phyloP scores from a whole-genome alignment of 2,113 vertebrate species.

The Aspidoscelis tigris region DNA sequence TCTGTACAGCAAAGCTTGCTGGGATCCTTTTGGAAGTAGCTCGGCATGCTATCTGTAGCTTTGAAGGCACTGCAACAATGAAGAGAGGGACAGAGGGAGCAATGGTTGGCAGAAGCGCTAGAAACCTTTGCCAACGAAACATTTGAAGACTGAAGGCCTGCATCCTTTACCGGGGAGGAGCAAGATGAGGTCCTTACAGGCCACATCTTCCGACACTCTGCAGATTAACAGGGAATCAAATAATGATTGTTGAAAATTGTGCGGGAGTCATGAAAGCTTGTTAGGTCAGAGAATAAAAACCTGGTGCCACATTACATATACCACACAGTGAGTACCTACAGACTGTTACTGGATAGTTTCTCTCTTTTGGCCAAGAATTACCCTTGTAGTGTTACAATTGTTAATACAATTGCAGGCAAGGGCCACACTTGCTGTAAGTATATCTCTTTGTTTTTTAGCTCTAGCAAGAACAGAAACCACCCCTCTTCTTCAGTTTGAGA shows the following conservation, averaged over 20 bases:
- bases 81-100: rapidly evolving
- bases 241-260: constrained; percentile 8
- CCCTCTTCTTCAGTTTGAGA: too few species aligned
- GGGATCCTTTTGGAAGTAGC: constrained; percentile 46
- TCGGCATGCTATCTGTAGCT: constrained; percentile 32
- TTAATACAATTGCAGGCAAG: too few species aligned
- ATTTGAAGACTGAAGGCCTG: rapidly evolving
- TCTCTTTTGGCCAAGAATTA: too few species aligned
- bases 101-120: background rate
- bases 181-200: constrained; percentile 34
- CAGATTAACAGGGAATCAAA: constrained; percentile 8
- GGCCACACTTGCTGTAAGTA: too few species aligned
- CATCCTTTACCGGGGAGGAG: constrained; percentile 22
- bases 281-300: background rate
- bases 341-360: too few species aligned
- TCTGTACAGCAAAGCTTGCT: constrained; percentile 27
- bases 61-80: constrained; percentile 42
- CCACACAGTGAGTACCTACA: too few species aligned
- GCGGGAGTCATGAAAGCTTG: background rate
- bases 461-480: too few species aligned
- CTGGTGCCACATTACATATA: background rate
- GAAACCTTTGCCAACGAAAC: background rate
- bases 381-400: too few species aligned
- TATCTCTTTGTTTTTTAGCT: too few species aligned
- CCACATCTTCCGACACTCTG: constrained; percentile 29